phyloP scores from a whole-genome alignment of 1,140 invertebrate genomes.

The Geopemphigus sp. region DNA sequence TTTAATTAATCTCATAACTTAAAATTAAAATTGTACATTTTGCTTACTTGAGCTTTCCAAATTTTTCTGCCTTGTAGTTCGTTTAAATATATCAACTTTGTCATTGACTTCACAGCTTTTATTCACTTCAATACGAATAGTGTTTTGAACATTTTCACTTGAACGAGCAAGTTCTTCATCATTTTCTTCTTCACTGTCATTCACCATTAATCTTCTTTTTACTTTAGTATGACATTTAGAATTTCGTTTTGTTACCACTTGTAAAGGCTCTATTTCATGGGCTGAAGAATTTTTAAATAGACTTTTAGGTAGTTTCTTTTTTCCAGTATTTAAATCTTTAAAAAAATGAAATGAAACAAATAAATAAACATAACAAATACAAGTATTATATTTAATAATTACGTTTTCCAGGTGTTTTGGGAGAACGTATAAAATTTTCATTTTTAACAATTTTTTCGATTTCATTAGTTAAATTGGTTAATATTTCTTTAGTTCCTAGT shows the following conservation, averaged over 20 bases:
- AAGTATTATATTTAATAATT: background rate
- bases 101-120: background rate
- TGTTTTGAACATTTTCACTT: background rate
- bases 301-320: background rate
- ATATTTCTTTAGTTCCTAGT: slow-evolving; percentile 45
- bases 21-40: background rate
- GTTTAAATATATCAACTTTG: background rate
- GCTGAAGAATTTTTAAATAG: background rate
- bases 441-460: slow-evolving; percentile 40
- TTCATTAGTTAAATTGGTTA: background rate
- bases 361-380: background rate
- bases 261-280: background rate
- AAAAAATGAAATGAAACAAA: background rate
- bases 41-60: background rate
- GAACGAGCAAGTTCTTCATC: slow-evolving; percentile 7
- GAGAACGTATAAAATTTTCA: background rate
- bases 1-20: slow-evolving; percentile 52
- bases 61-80: background rate
- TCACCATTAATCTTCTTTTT: background rate
- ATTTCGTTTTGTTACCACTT: background rate
- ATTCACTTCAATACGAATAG: background rate
- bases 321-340: slow-evolving; percentile 10
- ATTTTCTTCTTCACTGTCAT: slow-evolving; percentile 12
- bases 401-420: slow-evolving; percentile 44
- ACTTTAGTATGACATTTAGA: slow-evolving; percentile 14